Conservation (phyloP, 2,888 invertebrate species). For the Mongoloraphidia duomilia region DNA sequence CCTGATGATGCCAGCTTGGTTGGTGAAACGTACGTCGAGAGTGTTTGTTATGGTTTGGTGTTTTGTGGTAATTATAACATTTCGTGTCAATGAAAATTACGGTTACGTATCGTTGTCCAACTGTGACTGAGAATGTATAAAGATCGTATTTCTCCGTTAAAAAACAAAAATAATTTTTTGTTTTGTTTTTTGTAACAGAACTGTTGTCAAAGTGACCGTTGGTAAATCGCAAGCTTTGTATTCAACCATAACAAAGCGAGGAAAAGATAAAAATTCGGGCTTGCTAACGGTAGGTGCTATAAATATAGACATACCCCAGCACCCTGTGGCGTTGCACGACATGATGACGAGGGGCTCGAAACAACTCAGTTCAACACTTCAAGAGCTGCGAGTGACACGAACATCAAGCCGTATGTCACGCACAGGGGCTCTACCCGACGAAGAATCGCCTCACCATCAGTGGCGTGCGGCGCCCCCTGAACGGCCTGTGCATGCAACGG, state of each 20-base stretch:
- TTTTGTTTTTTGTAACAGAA: constrained; percentile 35
- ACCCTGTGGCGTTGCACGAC: constrained; percentile 93
- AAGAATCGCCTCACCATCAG: constrained; percentile 16
- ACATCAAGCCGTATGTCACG: constrained; percentile 63
- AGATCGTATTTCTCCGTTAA: too few relatives aligned
- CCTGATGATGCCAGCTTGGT: too few relatives aligned
- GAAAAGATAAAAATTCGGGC: constrained; percentile 67
- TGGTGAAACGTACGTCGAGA: too few relatives aligned
- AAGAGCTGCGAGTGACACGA: constrained; percentile 73
- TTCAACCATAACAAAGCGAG: constrained; percentile 62
- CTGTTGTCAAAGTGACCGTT: constrained; percentile 84
- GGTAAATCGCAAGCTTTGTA: constrained; percentile 87
- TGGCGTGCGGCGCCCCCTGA: constrained; percentile 21
- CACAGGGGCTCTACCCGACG: constrained; percentile 43
- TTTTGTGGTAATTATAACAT: too few relatives aligned
- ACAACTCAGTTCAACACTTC: constrained; percentile 82
- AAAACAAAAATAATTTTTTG: too few relatives aligned
- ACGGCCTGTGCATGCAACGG: constrained; percentile 16
- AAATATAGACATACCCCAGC: constrained; percentile 92
- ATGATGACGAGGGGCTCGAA: constrained; percentile 94
- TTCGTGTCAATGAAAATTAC: too few relatives aligned
- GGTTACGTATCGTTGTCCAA: too few relatives aligned
- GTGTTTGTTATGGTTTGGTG: too few relatives aligned
- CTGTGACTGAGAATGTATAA: too few relatives aligned
- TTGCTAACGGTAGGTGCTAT: constrained; percentile 78